A percentile compares a stretch with the other conserved stretches of the same genome.
Evolutionary conservation across 2,888 invertebrate species (phyloP).

Genomic region (Catocala sponsa): DNA sequence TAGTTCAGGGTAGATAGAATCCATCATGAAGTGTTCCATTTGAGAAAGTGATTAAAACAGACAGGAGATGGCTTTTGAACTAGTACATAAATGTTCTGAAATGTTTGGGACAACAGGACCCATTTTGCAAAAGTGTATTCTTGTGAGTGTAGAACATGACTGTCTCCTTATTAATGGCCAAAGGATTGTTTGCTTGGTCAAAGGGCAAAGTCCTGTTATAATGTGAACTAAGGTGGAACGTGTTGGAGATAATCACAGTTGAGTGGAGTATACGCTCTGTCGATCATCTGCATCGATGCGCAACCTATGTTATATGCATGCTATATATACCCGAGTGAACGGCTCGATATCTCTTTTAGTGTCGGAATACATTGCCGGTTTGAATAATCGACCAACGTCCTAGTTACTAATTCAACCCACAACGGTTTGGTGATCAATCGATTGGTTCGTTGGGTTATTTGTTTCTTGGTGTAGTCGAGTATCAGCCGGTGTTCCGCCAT

Average conservation of each 20-base stretch:
- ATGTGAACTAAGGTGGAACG: conserved; percentile 25
- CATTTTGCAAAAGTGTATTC: not conserved
- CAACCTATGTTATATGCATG: conserved; percentile 19
- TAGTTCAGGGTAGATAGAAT: not conserved
- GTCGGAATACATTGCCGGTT: conserved; percentile 34
- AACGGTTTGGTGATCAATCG: conserved; percentile 14
- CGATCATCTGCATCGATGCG: conserved; percentile 24
- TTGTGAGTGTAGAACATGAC: conserved; percentile 1
- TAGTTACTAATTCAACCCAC: conserved; percentile 9
- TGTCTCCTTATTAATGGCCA: not conserved
- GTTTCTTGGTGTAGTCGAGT: conserved; percentile 1
- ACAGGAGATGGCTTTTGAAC: too few species aligned
- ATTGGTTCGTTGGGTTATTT: conserved; percentile 4
- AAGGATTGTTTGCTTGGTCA: not conserved
- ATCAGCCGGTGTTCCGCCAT: conserved; percentile 31
- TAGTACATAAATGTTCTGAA: not conserved
- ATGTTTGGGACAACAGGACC: not conserved
- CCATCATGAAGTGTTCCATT: not conserved
- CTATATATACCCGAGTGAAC: conserved; percentile 18
- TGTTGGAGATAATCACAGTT: conserved; percentile 30
- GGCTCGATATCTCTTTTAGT: conserved; percentile 21
- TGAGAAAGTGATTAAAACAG: not conserved
- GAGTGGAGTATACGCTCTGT: conserved; percentile 29
- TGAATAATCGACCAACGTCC: conserved; percentile 13
- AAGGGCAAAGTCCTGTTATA: conserved; percentile 9